Conservation (phyloP, 2,113 vertebrate species). For the Gila orcuttii region DNA sequence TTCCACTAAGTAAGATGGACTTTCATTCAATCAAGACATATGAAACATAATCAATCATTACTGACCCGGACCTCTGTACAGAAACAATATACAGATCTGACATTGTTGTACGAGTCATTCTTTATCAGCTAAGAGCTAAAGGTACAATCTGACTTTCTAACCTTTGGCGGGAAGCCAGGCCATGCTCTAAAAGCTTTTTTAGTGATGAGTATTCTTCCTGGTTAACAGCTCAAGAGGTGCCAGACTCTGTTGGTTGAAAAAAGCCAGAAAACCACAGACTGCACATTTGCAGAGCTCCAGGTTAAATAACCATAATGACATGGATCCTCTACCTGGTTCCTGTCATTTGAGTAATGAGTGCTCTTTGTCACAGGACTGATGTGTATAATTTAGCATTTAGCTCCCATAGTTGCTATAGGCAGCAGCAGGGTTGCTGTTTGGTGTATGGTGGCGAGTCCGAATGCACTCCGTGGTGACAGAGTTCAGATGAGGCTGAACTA, state of each 20-base stretch:
- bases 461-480: conserved; percentile 28
- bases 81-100: conserved; percentile 19
- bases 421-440: neutral
- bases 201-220: conserved; percentile 4
- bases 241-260: neutral
- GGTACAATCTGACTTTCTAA: conserved; percentile 6
- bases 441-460: neutral
- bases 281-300: neutral
- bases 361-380: conserved; percentile 17
- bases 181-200: conserved; percentile 16
- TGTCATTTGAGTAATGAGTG: neutral
- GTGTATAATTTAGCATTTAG: conserved; percentile 17
- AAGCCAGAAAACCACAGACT: neutral
- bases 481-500: conserved; percentile 29
- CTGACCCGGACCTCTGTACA: conserved; percentile 6
- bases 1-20: neutral
- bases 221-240: conserved; percentile 8
- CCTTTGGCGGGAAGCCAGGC: conserved; percentile 17
- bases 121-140: conserved; percentile 30
- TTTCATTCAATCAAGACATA: neutral
- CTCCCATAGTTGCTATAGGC: neutral
- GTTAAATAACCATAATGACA: neutral
- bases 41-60: neutral
- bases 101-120: conserved; percentile 26
- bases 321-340: neutral